These are phyloP conservation scores for Falco peregrinus DNA, from an alignment of 2,797 vertebrate species.

Conservation along the genomic window DNA sequence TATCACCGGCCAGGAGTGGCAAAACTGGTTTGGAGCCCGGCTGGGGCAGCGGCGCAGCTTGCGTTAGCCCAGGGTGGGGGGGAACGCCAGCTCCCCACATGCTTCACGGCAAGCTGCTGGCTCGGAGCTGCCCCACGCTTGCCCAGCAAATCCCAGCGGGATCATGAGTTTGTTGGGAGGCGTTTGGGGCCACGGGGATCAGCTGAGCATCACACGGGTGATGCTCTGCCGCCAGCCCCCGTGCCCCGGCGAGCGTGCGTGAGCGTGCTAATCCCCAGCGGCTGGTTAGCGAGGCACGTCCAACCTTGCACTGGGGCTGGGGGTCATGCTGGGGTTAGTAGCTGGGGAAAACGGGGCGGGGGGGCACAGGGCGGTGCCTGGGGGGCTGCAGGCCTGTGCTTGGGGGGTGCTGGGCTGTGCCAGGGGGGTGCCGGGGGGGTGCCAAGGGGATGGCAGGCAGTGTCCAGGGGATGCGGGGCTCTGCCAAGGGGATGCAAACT, in stretches of 20 bases:
- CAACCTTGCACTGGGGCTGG: conserved; percentile 53
- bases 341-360: neutral
- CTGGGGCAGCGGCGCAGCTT: neutral
- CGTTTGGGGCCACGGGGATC: conserved; percentile 54
- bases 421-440: neutral
- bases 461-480: no score
- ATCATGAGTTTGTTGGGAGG: conserved; percentile 59
- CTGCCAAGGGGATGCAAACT: neutral
- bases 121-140: neutral
- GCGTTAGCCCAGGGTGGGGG: neutral
- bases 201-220: conserved; percentile 79
- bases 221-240: neutral
- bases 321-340: neutral
- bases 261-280: neutral
- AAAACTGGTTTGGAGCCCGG: conserved; percentile 22
- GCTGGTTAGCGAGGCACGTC: conserved; percentile 60
- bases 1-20: conserved; percentile 15
- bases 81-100: neutral
- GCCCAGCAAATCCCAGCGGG: neutral
- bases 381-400: no score
- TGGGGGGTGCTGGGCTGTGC: neutral
- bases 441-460: no score
- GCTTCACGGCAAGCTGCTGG: neutral
- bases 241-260: neutral
- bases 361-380: accelerated